Evolutionary conservation across 53 echinoderm and acorn worm genomes (phyloP).

Genomic region (Glandiceps talaboti): DNA sequence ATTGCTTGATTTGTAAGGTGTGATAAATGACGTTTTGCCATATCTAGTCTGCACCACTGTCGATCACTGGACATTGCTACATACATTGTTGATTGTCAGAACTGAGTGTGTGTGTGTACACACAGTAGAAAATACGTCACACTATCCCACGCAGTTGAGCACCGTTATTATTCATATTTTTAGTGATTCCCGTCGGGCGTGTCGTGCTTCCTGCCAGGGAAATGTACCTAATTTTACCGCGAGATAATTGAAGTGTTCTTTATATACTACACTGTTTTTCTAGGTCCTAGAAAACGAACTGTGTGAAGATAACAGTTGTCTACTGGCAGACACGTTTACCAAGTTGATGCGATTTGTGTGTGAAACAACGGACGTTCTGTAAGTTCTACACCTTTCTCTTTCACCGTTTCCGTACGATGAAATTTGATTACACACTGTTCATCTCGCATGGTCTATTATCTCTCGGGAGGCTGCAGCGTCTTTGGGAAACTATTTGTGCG

Average conservation of each 20-base stretch:
- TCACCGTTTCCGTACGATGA: too few relatives aligned
- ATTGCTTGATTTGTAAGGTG: neutral
- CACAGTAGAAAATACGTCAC: neutral
- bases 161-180: neutral
- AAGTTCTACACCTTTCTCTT: too few relatives aligned
- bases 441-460: too few relatives aligned
- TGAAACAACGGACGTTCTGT: constrained; percentile 32
- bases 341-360: constrained; percentile 28
- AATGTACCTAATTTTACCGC: neutral
- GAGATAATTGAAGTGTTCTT: neutral
- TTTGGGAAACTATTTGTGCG: too few relatives aligned
- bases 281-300: constrained; percentile 41
- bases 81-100: neutral
- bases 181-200: neutral
- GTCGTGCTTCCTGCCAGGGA: neutral
- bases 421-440: too few relatives aligned
- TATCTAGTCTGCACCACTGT: neutral
- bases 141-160: neutral
- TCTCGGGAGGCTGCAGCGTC: too few relatives aligned
- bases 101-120: neutral
- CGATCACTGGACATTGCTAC: constrained; percentile 1
- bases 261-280: neutral
- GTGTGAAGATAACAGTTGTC: constrained; percentile 30
- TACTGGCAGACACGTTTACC: constrained; percentile 36
- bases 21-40: neutral